phyloP scores from a whole-genome alignment of 2,113 vertebrate genomes.

The Pygathrix nemaeus region DNA sequence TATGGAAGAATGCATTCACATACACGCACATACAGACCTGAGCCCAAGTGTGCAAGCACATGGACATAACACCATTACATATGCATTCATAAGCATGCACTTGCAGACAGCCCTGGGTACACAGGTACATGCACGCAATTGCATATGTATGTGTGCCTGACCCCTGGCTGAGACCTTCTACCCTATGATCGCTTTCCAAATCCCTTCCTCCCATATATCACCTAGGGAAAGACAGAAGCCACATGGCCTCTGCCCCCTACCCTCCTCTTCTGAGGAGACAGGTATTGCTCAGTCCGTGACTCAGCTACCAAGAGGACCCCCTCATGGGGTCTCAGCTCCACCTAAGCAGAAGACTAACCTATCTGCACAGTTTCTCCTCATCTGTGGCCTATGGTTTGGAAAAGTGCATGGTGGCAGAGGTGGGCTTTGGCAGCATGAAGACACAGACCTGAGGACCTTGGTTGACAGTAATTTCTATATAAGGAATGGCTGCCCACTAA shows the following conservation, averaged over 20 bases:
- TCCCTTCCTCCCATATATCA: not conserved
- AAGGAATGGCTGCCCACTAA: not conserved
- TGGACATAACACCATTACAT: not conserved
- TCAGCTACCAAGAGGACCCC: not conserved
- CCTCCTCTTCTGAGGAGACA: not conserved
- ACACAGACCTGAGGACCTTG: not conserved
- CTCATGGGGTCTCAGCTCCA: not conserved
- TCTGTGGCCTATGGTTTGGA: not conserved
- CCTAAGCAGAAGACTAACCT: not conserved
- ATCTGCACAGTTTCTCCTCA: not conserved
- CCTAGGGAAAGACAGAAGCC: not conserved
- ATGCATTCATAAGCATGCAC: rapidly evolving
- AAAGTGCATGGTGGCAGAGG: not conserved
- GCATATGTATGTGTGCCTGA: rapidly evolving
- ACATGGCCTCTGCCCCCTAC: not conserved
- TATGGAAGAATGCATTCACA: not conserved
- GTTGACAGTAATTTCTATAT: not conserved
- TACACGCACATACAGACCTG: not conserved
- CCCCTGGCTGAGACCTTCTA: not conserved
- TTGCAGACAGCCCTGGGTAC: no score
- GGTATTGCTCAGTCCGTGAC: not conserved
- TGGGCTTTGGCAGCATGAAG: not conserved
- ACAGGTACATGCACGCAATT: not conserved
- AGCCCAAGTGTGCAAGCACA: not conserved
- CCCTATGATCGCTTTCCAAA: not conserved